phyloP scores from a whole-genome alignment of 2,888 invertebrate species.

The Lypha dubia region DNA sequence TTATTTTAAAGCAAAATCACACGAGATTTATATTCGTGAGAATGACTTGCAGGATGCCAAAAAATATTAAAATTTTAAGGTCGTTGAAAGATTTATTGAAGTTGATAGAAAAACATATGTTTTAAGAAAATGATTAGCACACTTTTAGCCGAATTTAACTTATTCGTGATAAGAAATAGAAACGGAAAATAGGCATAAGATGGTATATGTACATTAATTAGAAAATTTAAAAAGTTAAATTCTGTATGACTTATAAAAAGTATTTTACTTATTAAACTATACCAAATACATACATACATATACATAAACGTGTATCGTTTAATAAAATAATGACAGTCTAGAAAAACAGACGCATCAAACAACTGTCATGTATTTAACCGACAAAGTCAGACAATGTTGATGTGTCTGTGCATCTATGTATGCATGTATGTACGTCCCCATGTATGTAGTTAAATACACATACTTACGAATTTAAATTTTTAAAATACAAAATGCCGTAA shows the following conservation, averaged over 20 bases:
- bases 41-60: conserved; percentile 57
- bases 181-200: conserved; percentile 30
- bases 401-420: neutral
- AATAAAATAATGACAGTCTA: conserved; percentile 10
- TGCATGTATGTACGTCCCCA: neutral
- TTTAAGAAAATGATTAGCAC: conserved; percentile 18
- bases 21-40: conserved; percentile 56
- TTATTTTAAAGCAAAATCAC: conserved; percentile 35
- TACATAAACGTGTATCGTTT: neutral
- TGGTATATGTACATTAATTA: conserved; percentile 63
- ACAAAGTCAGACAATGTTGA: conserved; percentile 37
- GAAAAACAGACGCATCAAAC: neutral
- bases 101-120: conserved; percentile 50
- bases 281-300: neutral
- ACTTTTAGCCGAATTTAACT: neutral
- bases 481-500: conserved; percentile 57
- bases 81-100: conserved; percentile 43
- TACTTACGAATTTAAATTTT: too few species aligned
- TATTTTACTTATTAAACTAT: neutral
- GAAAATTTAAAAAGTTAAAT: conserved; percentile 23
- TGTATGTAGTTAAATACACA: too few species aligned
- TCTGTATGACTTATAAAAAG: neutral
- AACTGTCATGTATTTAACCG: conserved; percentile 32
- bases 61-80: conserved; percentile 18
- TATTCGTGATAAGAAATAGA: conserved; percentile 6